Conservation (phyloP, 1,140 invertebrate genomes). For the Monomorium pharaonis region DNA sequence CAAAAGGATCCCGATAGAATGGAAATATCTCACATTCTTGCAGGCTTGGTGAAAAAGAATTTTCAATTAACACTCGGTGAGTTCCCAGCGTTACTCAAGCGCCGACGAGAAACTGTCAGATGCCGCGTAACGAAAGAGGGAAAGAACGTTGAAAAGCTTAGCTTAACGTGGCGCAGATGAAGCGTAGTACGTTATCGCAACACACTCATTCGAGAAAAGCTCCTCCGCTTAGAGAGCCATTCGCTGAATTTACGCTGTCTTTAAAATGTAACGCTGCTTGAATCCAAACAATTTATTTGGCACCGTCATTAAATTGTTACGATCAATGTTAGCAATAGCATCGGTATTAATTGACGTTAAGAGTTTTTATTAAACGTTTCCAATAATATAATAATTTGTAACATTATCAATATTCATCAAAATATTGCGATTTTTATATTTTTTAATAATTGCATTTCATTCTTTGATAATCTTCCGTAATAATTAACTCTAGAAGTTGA, state of each 20-base stretch:
- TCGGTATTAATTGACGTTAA: background rate
- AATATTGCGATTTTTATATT: background rate
- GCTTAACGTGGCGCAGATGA: constrained; percentile 56
- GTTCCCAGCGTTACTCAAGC: background rate
- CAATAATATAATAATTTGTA: background rate
- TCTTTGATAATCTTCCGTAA: background rate
- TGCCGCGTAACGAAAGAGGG: background rate
- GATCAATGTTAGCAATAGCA: background rate
- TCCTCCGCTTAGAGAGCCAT: constrained; percentile 9
- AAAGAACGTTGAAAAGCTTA: constrained; percentile 53
- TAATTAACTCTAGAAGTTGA: background rate
- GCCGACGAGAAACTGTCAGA: background rate
- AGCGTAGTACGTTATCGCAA: constrained; percentile 12
- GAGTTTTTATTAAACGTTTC: background rate
- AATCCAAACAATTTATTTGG: background rate
- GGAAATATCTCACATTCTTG: constrained; percentile 1
- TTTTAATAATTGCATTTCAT: background rate
- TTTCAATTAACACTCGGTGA: constrained; percentile 58
- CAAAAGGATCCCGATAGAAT: background rate
- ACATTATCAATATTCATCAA: background rate
- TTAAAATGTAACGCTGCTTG: background rate
- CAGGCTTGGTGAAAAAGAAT: constrained; percentile 16
- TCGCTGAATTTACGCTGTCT: constrained; percentile 9
- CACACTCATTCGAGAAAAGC: constrained; percentile 24
- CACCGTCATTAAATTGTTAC: background rate